These are phyloP conservation scores for Neodon shergylaensis DNA, from an alignment of 2,113 vertebrate species.

Conservation along the genomic window DNA sequence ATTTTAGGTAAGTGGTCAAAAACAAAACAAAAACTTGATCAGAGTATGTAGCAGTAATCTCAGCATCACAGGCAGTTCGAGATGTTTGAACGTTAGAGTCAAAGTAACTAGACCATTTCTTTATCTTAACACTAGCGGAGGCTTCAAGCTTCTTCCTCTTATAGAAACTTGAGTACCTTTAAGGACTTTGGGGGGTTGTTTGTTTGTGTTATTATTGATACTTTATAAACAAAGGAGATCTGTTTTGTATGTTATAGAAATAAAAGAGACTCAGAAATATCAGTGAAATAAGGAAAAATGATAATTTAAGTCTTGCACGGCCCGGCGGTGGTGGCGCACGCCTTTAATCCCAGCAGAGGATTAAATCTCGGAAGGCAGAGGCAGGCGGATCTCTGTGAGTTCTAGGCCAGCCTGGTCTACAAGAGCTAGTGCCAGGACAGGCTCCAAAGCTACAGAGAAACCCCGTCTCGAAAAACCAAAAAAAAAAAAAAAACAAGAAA, in stretches of 20 bases:
- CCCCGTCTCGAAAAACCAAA: no score
- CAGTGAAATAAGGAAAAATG: constrained; percentile 34
- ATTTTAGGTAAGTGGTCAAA: constrained; percentile 86
- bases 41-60: constrained; percentile 40
- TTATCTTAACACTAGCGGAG: not conserved
- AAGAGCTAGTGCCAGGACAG: no score
- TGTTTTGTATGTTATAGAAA: not conserved
- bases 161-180: constrained; percentile 29
- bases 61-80: constrained; percentile 5
- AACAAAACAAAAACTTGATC: not conserved
- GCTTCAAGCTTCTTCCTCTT: constrained; percentile 7
- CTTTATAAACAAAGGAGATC: constrained; percentile 21
- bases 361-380: no score
- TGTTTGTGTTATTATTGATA: constrained; percentile 8
- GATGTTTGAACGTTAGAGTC: not conserved
- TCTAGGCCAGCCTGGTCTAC: no score
- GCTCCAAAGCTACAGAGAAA: no score
- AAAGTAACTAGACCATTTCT: not conserved
- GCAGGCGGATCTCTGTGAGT: no score
- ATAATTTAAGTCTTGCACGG: not conserved
- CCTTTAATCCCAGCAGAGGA: no score
- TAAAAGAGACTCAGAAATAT: constrained; percentile 28
- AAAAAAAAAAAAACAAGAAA: no score
- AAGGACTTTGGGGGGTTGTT: constrained; percentile 25
- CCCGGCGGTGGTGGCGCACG: no score